Evolutionary conservation across 1,140 invertebrate genomes (phyloP), one percentile per base, ranked within the genome.

Genomic region (Frieseomelitta varia): DNA sequence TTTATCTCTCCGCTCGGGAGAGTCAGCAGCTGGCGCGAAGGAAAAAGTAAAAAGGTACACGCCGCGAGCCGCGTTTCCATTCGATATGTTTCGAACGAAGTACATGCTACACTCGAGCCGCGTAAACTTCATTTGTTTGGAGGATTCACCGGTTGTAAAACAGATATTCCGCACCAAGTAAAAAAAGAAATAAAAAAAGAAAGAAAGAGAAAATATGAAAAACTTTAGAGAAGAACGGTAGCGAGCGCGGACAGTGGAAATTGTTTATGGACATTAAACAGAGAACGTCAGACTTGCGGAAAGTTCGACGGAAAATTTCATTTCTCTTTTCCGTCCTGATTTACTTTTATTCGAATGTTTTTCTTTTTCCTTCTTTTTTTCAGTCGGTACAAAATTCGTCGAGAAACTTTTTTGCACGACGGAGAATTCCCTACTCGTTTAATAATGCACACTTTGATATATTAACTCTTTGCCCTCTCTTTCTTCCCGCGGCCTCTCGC

Each of bases 51-150:
- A 30, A 8, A 39, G 19, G 27, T 4, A 6, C 39, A 21, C 58
- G 47, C 74, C 58, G 47, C 74, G 56, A 10, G 19, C 15, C 8
- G 21, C 58, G 58, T 61, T 61, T 47, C 39, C 58, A n/a, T 61
- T 47, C 58, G n/a, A 61, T 81, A 63, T 53, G 34, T 51, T 73
- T 63, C 69, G 34, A 19, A 51, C 2, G 21, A 53, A 27, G 69
- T 34, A 51, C 39, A 47, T 47, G 8, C 39, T 47, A 47, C 39
- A 47, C 39, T 61, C 4, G 34, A 47, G 14, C 3, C 39, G 8
- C 24, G 19, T 21, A 51, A 63, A 73, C 24, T 81, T 73, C 72
- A 81, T 81, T 47, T 81, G 73, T 73, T 81, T 73, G 55, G 15
- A 55, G 56, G 79, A 39, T 71, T 65, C 6, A 17, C 27, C 21